Percentiles rank a stretch among this genome's conserved stretches.
Evolutionary conservation across 2,113 vertebrate genomes (phyloP).

Genomic region (Charina bottae): DNA sequence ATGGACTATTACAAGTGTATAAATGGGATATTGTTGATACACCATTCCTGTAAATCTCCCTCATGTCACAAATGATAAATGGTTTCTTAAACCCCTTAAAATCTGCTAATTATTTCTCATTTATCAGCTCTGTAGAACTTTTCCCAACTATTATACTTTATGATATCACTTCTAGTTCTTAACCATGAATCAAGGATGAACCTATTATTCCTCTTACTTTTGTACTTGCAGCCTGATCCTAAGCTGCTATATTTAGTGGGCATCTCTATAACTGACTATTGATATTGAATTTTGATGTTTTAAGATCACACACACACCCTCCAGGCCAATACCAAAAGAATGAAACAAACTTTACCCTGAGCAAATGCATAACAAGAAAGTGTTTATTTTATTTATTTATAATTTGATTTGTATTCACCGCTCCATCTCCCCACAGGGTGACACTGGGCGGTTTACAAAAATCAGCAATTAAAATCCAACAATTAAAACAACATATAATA

Average conservation of each 20-base stretch:
- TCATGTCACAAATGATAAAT: neutral
- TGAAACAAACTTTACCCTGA: neutral
- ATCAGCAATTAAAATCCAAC: no score
- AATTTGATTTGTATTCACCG: no score
- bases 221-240: no score
- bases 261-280: neutral
- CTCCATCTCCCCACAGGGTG: no score
- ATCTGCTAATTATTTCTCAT: neutral
- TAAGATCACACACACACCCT: neutral
- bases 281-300: neutral
- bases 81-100: neutral
- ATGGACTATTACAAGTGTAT: neutral
- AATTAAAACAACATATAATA: no score
- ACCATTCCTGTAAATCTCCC: neutral
- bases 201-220: neutral
- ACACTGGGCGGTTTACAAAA: no score
- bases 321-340: neutral
- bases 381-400: no score
- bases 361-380: neutral
- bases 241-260: neutral
- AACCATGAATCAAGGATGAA: neutral
- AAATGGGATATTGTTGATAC: neutral
- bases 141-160: neutral
- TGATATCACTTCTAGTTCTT: neutral
- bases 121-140: neutral